Evolutionary conservation across 53 echinoderm and acorn worm species (phyloP).

Genomic region (Astropecten irregularis): DNA sequence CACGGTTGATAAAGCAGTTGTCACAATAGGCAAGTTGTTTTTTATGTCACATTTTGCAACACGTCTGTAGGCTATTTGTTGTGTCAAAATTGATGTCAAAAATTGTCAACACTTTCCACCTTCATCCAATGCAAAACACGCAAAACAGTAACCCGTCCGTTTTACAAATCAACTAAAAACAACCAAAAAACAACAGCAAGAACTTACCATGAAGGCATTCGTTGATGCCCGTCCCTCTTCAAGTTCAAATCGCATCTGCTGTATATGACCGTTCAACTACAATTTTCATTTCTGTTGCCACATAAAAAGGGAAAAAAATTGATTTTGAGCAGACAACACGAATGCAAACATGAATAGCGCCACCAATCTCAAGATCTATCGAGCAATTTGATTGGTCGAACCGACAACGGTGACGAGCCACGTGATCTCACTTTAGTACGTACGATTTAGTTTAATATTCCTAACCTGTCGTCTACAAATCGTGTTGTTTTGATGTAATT

Average conservation of each 20-base stretch:
- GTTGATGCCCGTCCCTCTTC: conserved; percentile 13
- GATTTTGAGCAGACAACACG: neutral
- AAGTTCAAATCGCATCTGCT: neutral
- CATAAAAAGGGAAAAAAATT: neutral
- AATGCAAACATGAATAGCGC: conserved; percentile 20
- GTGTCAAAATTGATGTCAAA: no score
- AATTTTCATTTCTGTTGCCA: no score
- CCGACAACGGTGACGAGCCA: neutral
- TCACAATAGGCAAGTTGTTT: no score
- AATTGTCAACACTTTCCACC: no score
- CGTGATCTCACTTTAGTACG: neutral
- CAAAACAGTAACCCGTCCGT: no score
- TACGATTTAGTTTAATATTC: conserved; percentile 12
- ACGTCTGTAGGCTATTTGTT: no score
- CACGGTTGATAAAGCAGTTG: no score
- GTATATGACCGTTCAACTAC: neutral
- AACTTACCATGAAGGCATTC: conserved; percentile 50
- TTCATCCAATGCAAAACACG: no score
- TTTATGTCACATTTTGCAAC: no score
- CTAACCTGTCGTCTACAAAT: neutral
- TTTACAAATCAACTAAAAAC: neutral
- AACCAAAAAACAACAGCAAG: no score
- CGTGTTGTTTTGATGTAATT: neutral
- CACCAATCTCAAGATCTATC: conserved; percentile 31
- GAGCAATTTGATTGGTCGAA: conserved; percentile 30